phyloP scores from a whole-genome alignment of 2,888 invertebrate genomes.

The Dasypogon diadema region DNA sequence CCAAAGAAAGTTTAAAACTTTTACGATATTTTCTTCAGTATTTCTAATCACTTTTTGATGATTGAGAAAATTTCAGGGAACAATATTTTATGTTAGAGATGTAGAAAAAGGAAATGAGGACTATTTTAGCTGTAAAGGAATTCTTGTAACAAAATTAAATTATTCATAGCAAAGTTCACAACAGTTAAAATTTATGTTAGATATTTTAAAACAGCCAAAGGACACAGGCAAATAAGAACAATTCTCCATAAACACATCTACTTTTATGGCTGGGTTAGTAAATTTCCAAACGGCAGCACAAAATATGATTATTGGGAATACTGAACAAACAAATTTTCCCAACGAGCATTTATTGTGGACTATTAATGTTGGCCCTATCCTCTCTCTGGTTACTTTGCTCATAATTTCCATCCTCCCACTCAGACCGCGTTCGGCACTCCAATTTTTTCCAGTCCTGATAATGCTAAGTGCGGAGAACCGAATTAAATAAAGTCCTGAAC shows the following conservation, averaged over 20 bases:
- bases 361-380: not conserved
- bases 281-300: not conserved
- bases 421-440: not conserved
- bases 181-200: too few species aligned
- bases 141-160: too few species aligned
- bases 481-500: slow-evolving; percentile 29
- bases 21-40: too few species aligned
- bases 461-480: slow-evolving; percentile 35
- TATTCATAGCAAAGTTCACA: too few species aligned
- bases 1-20: too few species aligned
- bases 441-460: not conserved
- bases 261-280: not conserved
- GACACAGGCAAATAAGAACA: too few species aligned
- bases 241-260: not conserved
- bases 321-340: slow-evolving; percentile 35
- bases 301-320: slow-evolving; percentile 37
- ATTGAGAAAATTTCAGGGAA: too few species aligned
- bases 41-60: too few species aligned
- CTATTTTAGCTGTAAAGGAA: too few species aligned
- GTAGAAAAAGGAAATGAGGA: too few species aligned
- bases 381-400: slow-evolving; percentile 12
- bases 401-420: slow-evolving; percentile 5
- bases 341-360: not conserved
- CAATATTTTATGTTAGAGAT: too few species aligned
- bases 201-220: too few species aligned